Evolutionary conservation across 1,140 invertebrate genomes (phyloP), one percentile per base, ranked within the genome.

Genomic region (Heliconius himera): DNA sequence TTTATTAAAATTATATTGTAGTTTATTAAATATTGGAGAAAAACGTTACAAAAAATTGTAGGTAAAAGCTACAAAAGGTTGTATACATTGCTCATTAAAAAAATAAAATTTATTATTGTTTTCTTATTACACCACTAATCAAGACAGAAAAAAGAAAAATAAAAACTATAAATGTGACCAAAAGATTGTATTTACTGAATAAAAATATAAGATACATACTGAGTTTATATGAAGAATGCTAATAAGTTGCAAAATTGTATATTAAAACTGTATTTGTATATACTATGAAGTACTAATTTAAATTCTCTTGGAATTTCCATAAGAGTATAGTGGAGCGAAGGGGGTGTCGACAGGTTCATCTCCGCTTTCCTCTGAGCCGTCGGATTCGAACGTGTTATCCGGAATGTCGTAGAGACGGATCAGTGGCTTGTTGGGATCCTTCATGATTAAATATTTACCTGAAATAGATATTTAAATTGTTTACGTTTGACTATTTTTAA

Each of bases 351-450:
- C 95, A 26, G 96, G 96, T 60, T 98, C 97, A 82, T 99, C 98
- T 36, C 98, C 97, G 72, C 98, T 97, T 70, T 98, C 98, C 51
- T 99, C 98, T 18, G 98, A 98, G 70, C 98, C 98, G 90, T 99
- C 99, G n/a, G 98, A 98, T 90, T 99, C 99, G 95, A 99, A 99
- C 4, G 99, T 99, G 91, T 99, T 99, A 94, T 99, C 98, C 56
- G 99, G 99, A 89, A 99, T 99, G 94, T 99, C 98, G 89, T 99
- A 99, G 74, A 99, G 95, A 81, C 99, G 96, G 85, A 99, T 98
- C 95, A 99, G 97, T 3, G 98, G 98, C 97, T 99, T 99, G 93
- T 99, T 99, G 1, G 99, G 99, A 95, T 99, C 99, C 94, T 99
- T 99, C 98, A 99, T 98, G 81, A 99, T 99, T 76, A 99, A 95